Percentiles rank a stretch among this genome's conserved stretches.
These are phyloP conservation scores for Hozukius guyotensis DNA, from an alignment of 2,797 vertebrate species.

Conservation along the genomic window DNA sequence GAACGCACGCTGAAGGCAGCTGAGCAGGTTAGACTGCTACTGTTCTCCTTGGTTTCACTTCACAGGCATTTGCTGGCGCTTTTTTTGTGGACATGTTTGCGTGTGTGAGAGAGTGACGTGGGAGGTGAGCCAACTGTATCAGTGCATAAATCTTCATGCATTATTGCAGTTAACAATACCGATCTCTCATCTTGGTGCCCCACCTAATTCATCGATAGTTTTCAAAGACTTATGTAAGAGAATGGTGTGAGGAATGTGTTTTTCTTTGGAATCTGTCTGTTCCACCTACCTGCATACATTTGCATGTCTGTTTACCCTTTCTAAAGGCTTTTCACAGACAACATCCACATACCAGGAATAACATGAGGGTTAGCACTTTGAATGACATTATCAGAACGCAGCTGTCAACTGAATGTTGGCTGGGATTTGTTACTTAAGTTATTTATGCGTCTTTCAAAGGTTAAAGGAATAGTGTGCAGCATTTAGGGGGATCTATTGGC, in stretches of 20 bases:
- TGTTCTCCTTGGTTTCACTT: neutral
- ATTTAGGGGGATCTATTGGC: too few species aligned
- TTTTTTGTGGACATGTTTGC: neutral
- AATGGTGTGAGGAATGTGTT: neutral
- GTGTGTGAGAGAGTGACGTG: neutral
- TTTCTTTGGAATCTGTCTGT: neutral
- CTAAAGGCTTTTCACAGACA: neutral
- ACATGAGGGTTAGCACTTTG: neutral
- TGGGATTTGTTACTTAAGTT: neutral
- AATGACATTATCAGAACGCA: neutral
- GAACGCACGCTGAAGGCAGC: conserved; percentile 54
- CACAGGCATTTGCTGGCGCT: neutral
- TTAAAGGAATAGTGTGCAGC: too few species aligned
- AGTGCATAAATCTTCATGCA: neutral
- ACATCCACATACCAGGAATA: neutral
- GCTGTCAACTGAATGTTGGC: neutral
- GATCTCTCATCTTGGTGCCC: neutral
- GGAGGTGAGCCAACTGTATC: neutral
- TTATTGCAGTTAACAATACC: neutral
- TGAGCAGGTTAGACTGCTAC: conserved; percentile 70
- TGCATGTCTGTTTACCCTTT: neutral
- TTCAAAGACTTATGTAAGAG: neutral
- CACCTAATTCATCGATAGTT: neutral
- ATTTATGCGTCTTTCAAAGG: neutral
- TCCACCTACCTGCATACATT: neutral